These are phyloP conservation scores for Pollenia amentaria DNA, from an alignment of 2,888 invertebrate species.

Conservation along the genomic window DNA sequence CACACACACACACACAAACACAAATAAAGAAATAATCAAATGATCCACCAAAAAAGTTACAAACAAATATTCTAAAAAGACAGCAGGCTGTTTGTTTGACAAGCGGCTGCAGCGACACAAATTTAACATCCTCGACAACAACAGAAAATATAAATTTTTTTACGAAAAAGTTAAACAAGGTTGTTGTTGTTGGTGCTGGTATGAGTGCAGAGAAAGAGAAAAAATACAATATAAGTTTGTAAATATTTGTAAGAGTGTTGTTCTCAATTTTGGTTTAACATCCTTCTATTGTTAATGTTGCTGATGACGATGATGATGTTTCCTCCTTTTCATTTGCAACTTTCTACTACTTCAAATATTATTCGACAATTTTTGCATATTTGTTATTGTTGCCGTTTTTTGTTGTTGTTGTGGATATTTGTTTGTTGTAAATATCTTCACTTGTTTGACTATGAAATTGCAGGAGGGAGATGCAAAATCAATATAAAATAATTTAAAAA, in stretches of 20 bases:
- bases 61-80: conserved; percentile 21
- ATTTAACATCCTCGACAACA: conserved; percentile 27
- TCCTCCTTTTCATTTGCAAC: conserved; percentile 30
- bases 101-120: conserved; percentile 11
- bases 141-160: neutral
- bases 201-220: neutral
- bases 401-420: conserved; percentile 33
- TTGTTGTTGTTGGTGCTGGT: neutral
- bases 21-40: neutral
- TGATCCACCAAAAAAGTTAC: conserved; percentile 28
- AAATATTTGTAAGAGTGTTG: conserved; percentile 47
- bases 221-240: neutral
- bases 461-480: conserved; percentile 18
- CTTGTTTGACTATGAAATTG: conserved; percentile 64
- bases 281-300: conserved; percentile 27
- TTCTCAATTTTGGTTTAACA: conserved; percentile 9
- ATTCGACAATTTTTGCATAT: conserved; percentile 42
- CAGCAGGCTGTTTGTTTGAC: conserved; percentile 15
- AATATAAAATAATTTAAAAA: neutral
- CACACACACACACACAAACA: neutral
- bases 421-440: conserved; percentile 52
- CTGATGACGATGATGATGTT: conserved; percentile 3
- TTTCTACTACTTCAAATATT: conserved; percentile 10
- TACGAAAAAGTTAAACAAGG: conserved; percentile 56
- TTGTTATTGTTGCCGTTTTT: conserved; percentile 43